Conservation (phyloP, 2,797 vertebrate species). For the Neosilurus mollespiculum region DNA sequence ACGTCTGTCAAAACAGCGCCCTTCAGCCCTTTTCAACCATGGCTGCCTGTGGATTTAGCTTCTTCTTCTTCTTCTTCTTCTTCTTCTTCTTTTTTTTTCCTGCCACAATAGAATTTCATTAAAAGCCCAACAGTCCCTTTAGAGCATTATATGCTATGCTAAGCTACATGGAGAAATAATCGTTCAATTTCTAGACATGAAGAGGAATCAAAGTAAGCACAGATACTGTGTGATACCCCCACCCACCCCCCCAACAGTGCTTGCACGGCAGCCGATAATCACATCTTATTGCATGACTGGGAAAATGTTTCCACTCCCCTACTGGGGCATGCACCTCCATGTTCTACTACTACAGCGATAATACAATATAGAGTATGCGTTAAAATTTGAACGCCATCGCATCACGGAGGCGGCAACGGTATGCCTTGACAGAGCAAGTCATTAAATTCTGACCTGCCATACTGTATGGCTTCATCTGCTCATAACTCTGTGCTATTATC, state of each 20-base stretch:
- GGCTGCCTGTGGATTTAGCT: conserved; percentile 63
- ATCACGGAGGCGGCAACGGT: conserved; percentile 26
- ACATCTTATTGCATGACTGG: conserved; percentile 18
- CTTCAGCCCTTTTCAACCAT: conserved; percentile 37
- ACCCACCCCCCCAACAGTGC: no score
- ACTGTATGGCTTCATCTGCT: conserved; percentile 42
- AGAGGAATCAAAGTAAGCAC: conserved; percentile 24
- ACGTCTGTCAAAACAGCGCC: conserved; percentile 42
- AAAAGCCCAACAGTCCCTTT: conserved; percentile 52
- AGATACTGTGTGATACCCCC: neutral
- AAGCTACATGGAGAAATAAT: conserved; percentile 35
- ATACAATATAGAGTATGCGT: conserved; percentile 35
- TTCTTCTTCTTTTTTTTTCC: conserved; percentile 57
- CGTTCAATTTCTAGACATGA: conserved; percentile 24
- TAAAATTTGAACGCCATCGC: conserved; percentile 41
- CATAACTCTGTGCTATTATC: conserved; percentile 38
- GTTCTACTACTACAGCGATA: conserved; percentile 21
- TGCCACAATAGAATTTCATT: conserved; percentile 48
- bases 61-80: conserved; percentile 58
- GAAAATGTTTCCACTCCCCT: conserved; percentile 17
- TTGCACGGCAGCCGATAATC: conserved; percentile 12
- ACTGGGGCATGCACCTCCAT: neutral
- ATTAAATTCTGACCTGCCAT: conserved; percentile 43
- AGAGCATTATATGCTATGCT: conserved; percentile 14
- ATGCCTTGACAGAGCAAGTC: conserved; percentile 16